phyloP scores from a whole-genome alignment of 2,113 vertebrate genomes.

The Protobothrops flavoviridis region DNA sequence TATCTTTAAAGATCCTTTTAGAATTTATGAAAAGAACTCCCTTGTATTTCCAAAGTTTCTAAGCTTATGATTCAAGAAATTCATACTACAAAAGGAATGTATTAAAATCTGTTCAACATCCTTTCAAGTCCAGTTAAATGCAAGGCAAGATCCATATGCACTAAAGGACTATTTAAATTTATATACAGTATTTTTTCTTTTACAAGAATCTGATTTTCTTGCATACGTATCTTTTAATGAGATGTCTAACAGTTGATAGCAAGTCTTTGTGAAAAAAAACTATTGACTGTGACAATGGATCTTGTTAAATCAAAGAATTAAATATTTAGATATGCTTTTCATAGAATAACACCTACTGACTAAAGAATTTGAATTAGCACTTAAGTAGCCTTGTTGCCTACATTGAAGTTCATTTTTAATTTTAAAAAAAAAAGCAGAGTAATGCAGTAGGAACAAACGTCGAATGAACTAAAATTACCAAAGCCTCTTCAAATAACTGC shows the following conservation, averaged over 20 bases:
- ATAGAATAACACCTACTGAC: background rate
- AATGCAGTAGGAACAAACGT: background rate
- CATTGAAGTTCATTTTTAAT: background rate
- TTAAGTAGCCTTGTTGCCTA: background rate
- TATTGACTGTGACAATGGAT: background rate
- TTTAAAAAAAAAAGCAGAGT: background rate
- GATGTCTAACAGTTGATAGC: background rate
- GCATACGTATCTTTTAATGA: background rate
- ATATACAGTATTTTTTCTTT: background rate
- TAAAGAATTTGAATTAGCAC: background rate
- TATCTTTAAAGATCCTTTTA: background rate
- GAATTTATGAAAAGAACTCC: background rate
- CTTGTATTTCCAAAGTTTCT: background rate
- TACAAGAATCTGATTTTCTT: background rate
- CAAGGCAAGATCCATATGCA: background rate
- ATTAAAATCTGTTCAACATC: background rate
- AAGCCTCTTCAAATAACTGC: background rate
- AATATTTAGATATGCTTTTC: background rate
- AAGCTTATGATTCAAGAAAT: background rate
- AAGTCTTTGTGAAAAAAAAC: no score
- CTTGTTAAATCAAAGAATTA: background rate
- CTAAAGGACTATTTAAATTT: background rate
- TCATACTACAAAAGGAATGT: background rate
- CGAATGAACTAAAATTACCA: background rate
- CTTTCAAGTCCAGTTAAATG: background rate